Base-by-base conservation (phyloP, 2,113 vertebrate genomes). In the Morone chrysops region DNA sequence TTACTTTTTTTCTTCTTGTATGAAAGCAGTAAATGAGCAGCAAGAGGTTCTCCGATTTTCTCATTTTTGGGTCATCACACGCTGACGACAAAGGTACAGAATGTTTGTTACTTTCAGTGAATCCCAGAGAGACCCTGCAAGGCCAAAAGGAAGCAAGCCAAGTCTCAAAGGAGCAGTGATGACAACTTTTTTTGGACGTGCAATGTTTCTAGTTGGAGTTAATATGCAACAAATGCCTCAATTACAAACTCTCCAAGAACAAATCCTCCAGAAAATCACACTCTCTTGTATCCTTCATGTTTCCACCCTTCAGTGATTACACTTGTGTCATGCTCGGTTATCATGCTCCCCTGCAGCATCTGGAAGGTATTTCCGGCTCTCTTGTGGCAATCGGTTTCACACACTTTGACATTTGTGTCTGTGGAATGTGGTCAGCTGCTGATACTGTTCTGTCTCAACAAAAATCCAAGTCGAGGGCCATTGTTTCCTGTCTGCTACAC, bases 311-410 rank as follows among this genome's bases (percentile, higher is more conserved):
- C 6, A 18, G 43, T n/a, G 41, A 31, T 70, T 51, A 25, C 1
- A 7, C 53, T 70, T 0, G 11, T 31, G 8, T 56, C 70, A 16
- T 70, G 22, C 36, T 22, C 0, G 20, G 71, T 57, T 77, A 68
- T 74, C 63, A 20, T n/a, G 41, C 62, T 20, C 41, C 57, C 68
- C 14, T 4, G 11, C 63, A 71, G 70, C 78, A 74, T 90, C 75
- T 78, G 79, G 84, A 76, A 51, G 13, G 73, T 65, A 87, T 90
- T 89, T 90, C 75, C 72, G 5, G 11, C 2, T 4, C 43, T 80
- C 18, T 56, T 31, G 65, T 50, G 53, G 70, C 18, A 14, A 16
- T 50, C 4, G 9, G 6, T 71, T 82, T 81, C 47, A 62, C 59
- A 82, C 74, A 78, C 66, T 87, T 31, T 41, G 31, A 67, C 6